These are phyloP conservation scores for Gallinago paraguaiae DNA, from an alignment of 2,113 vertebrate species.

Conservation along the genomic window DNA sequence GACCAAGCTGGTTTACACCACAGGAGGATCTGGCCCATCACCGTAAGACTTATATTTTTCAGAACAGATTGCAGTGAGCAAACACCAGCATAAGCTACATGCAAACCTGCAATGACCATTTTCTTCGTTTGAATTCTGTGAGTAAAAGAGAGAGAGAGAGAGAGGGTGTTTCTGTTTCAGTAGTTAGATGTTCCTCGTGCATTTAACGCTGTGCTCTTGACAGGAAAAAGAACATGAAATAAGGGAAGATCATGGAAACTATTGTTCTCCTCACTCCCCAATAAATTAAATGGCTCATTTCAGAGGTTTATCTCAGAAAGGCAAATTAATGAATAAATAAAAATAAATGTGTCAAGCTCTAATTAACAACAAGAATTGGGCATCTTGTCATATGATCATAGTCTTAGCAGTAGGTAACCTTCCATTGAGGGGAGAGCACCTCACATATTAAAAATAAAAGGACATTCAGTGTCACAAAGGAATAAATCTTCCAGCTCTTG, in stretches of 20 bases:
- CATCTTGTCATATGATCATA: conserved; percentile 51
- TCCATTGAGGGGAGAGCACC: neutral
- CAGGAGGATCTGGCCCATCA: neutral
- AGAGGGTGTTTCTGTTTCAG: neutral
- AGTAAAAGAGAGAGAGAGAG: neutral
- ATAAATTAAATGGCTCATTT: conserved; percentile 67
- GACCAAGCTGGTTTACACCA: conserved; percentile 9
- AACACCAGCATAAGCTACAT: neutral
- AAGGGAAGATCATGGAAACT: conserved; percentile 39
- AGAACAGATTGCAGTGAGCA: neutral
- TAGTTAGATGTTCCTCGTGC: neutral
- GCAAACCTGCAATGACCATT: neutral
- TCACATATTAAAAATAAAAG: conserved; percentile 59
- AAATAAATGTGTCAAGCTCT: conserved; percentile 70
- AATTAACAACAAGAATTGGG: conserved; percentile 66
- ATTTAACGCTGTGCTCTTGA: neutral
- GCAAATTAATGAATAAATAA: conserved; percentile 73
- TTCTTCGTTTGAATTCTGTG: neutral
- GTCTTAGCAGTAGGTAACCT: conserved; percentile 61
- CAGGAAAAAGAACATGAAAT: conserved; percentile 43
- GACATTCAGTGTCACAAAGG: conserved; percentile 22
- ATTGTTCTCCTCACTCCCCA: conserved; percentile 40
- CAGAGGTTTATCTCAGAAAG: conserved; percentile 36
- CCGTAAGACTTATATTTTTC: neutral
- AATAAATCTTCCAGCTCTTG: conserved; percentile 40